A percentile compares a stretch with the other conserved stretches of the same genome.
Evolutionary conservation across 2,888 invertebrate genomes (phyloP).

Genomic region (Euzetes globulus): DNA sequence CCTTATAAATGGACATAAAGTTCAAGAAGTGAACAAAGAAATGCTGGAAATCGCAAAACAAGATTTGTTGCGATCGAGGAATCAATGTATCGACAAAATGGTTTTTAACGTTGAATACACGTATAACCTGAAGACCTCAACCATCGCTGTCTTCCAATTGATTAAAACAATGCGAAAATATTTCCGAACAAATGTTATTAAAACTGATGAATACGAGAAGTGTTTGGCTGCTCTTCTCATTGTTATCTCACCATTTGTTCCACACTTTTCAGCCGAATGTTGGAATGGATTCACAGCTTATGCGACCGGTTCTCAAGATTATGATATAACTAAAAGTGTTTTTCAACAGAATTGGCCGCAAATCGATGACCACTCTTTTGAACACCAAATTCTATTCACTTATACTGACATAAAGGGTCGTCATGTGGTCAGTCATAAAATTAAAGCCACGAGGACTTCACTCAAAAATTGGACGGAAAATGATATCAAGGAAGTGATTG

Average conservation of each 20-base stretch:
- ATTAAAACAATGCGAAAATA: slow-evolving; percentile 32
- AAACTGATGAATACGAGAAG: slow-evolving; percentile 58
- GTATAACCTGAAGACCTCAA: slow-evolving; percentile 32
- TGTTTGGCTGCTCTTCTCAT: slow-evolving; percentile 70
- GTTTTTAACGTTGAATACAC: slow-evolving; percentile 45
- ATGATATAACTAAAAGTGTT: slow-evolving; percentile 54
- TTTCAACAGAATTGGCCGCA: slow-evolving; percentile 70
- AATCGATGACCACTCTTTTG: slow-evolving; percentile 53
- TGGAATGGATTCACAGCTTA: slow-evolving; percentile 64
- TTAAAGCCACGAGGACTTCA: not conserved
- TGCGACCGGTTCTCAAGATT: slow-evolving; percentile 22
- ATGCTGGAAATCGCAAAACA: not conserved
- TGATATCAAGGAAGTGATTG: slow-evolving; percentile 19
- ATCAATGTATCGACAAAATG: slow-evolving; percentile 54
- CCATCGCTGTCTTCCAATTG: slow-evolving; percentile 30
- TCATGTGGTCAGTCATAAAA: slow-evolving; percentile 18
- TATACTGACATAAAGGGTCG: slow-evolving; percentile 25
- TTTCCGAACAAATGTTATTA: slow-evolving; percentile 9
- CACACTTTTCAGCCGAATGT: slow-evolving; percentile 81
- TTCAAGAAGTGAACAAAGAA: slow-evolving; percentile 12
- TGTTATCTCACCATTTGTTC: slow-evolving; percentile 78
- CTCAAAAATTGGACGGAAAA: slow-evolving; percentile 23
- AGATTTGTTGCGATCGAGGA: slow-evolving; percentile 57
- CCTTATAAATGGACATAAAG: not conserved
- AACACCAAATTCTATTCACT: slow-evolving; percentile 26